phyloP scores from a whole-genome alignment of 2,888 invertebrate genomes.

The Eulithis testata region DNA sequence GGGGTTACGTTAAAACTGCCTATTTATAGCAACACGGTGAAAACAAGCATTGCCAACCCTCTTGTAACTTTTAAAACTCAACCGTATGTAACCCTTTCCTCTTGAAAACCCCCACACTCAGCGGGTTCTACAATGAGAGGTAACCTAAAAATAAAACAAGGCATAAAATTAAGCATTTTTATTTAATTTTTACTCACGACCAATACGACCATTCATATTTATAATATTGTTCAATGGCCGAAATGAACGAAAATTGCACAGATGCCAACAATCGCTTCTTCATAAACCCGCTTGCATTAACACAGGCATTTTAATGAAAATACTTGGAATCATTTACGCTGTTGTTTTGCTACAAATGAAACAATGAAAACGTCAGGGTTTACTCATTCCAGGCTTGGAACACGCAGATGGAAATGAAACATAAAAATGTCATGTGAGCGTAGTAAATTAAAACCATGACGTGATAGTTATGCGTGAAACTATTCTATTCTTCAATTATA shows the following conservation, averaged over 20 bases:
- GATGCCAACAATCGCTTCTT: conserved; percentile 50
- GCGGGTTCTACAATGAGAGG: too few relatives aligned
- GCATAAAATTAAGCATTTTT: conserved; percentile 56
- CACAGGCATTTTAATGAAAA: conserved; percentile 33
- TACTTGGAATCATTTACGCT: conserved; percentile 28
- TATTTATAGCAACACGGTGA: too few relatives aligned
- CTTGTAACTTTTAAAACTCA: too few relatives aligned
- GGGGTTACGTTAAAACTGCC: too few relatives aligned
- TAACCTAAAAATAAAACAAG: conserved; percentile 7
- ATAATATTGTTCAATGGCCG: conserved; percentile 49
- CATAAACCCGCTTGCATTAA: conserved; percentile 23
- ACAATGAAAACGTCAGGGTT: conserved; percentile 30
- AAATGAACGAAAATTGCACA: conserved; percentile 48
- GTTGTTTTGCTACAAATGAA: conserved; percentile 23
- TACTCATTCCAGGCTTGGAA: conserved; percentile 27
- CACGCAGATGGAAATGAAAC: conserved; percentile 30
- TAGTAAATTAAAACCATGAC: conserved; percentile 32
- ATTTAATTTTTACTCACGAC: conserved; percentile 53
- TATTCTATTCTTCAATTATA: conserved; percentile 3
- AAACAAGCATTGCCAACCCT: too few relatives aligned
- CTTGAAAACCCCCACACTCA: too few relatives aligned
- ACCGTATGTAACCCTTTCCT: too few relatives aligned
- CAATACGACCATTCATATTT: conserved; percentile 50
- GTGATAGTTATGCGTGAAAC: background rate
- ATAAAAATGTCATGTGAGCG: conserved; percentile 34